phyloP scores from a whole-genome alignment of 2,888 invertebrate genomes.

The Augochlorella aurata region DNA sequence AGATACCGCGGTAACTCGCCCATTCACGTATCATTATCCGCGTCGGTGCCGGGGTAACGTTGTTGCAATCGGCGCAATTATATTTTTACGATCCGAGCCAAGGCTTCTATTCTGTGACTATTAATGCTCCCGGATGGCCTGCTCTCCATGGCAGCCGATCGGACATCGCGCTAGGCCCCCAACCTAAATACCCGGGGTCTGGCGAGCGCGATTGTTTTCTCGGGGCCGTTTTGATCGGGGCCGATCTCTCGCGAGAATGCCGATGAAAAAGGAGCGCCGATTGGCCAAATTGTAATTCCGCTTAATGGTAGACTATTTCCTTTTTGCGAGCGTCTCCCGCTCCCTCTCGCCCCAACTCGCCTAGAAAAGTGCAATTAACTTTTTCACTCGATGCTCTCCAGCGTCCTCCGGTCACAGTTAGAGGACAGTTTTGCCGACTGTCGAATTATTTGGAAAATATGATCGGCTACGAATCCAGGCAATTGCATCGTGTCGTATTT shows the following conservation, averaged over 20 bases:
- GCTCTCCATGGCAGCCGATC: conserved; percentile 25
- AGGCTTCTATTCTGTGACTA: conserved; percentile 73
- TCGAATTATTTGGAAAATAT: neutral
- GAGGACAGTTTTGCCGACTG: neutral
- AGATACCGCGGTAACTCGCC: conserved; percentile 58
- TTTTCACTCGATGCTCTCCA: neutral
- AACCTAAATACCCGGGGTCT: conserved; percentile 68
- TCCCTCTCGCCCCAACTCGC: neutral
- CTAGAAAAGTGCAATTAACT: neutral
- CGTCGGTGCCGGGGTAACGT: conserved; percentile 73
- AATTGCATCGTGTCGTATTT: neutral
- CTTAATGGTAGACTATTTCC: conserved; percentile 30
- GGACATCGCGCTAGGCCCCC: conserved; percentile 36
- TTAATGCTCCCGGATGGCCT: conserved; percentile 53
- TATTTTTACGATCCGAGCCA: conserved; percentile 76
- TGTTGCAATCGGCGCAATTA: conserved; percentile 79
- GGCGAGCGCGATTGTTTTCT: conserved; percentile 41
- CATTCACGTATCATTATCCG: conserved; percentile 79
- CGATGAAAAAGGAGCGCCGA: conserved; percentile 19
- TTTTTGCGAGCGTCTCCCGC: neutral
- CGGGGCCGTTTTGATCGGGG: conserved; percentile 38
- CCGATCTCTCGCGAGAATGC: conserved; percentile 12
- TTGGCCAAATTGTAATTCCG: conserved; percentile 30
- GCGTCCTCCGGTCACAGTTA: neutral
- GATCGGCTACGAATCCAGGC: no score